These are phyloP conservation scores for Stegophylla sp. DNA, from an alignment of 2,888 invertebrate species.

Conservation along the genomic window DNA sequence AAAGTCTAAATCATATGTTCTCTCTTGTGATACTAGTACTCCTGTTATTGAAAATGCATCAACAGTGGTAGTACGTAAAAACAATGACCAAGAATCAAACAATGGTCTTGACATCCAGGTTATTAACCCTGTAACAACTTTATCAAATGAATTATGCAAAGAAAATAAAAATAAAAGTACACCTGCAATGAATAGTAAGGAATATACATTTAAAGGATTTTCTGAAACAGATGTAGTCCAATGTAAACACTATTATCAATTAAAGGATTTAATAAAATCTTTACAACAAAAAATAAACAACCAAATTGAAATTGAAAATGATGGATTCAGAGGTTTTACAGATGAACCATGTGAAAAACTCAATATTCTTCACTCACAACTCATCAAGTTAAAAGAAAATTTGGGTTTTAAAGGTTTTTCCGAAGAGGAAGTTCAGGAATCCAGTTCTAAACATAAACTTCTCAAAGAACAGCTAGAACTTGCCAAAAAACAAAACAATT, in stretches of 20 bases:
- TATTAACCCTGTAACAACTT: neutral
- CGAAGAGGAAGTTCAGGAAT: neutral
- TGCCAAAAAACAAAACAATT: slow-evolving; percentile 1
- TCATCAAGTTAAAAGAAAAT: slow-evolving; percentile 10
- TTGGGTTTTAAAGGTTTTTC: slow-evolving; percentile 24
- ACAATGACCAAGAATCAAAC: neutral
- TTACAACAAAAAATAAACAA: neutral
- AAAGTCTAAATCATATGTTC: neutral
- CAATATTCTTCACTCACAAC: neutral
- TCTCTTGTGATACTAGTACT: neutral
- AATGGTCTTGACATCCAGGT: neutral
- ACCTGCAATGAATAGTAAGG: neutral
- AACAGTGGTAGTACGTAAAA: neutral
- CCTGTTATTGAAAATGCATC: neutral
- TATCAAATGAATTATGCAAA: neutral
- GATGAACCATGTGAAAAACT: neutral
- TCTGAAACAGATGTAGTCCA: neutral
- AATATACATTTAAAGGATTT: slow-evolving; percentile 41
- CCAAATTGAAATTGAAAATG: neutral
- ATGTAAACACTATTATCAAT: slow-evolving; percentile 25
- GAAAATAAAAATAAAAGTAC: neutral
- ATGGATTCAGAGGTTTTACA: slow-evolving; percentile 37
- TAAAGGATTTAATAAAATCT: neutral
- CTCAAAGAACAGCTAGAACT: slow-evolving; percentile 16
- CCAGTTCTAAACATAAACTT: neutral